Evolutionary conservation across 2,888 invertebrate genomes (phyloP).

Genomic region (Mystacides longicornis): DNA sequence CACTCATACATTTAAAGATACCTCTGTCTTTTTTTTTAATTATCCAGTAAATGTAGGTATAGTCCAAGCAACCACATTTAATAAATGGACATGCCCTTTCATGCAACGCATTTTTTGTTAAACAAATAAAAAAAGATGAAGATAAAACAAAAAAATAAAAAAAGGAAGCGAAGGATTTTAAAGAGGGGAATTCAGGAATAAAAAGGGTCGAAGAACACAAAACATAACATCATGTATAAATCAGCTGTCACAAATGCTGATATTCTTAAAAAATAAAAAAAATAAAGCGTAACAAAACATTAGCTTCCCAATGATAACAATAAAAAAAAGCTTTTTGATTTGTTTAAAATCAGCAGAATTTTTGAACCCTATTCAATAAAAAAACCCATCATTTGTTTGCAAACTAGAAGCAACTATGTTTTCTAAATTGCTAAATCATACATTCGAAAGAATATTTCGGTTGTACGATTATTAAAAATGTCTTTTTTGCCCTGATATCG

Average conservation of each 20-base stretch:
- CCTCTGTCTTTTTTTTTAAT: conserved; percentile 1
- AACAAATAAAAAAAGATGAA: not conserved
- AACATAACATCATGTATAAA: conserved; percentile 1
- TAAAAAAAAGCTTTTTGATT: not conserved
- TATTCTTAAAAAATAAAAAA: not conserved
- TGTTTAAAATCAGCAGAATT: not conserved
- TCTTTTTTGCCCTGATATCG: too few relatives aligned
- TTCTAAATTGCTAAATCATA: too few relatives aligned
- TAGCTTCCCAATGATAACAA: not conserved
- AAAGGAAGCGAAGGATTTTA: too few relatives aligned
- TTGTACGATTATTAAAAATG: too few relatives aligned
- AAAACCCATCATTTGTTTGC: not conserved
- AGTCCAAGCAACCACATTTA: conserved; percentile 13
- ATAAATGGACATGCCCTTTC: conserved; percentile 10
- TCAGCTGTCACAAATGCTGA: conserved; percentile 18
- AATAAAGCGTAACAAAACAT: not conserved
- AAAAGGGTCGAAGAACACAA: not conserved
- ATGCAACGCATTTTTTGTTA: conserved; percentile 12
- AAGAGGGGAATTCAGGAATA: too few relatives aligned
- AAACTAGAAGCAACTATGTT: not conserved
- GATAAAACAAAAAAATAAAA: not conserved
- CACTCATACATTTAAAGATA: conserved; percentile 13
- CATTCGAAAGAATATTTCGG: too few relatives aligned
- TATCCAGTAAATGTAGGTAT: too few relatives aligned
- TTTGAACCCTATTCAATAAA: not conserved